Evolutionary conservation across 2,113 vertebrate genomes (phyloP).

Genomic region (Lepus americanus): DNA sequence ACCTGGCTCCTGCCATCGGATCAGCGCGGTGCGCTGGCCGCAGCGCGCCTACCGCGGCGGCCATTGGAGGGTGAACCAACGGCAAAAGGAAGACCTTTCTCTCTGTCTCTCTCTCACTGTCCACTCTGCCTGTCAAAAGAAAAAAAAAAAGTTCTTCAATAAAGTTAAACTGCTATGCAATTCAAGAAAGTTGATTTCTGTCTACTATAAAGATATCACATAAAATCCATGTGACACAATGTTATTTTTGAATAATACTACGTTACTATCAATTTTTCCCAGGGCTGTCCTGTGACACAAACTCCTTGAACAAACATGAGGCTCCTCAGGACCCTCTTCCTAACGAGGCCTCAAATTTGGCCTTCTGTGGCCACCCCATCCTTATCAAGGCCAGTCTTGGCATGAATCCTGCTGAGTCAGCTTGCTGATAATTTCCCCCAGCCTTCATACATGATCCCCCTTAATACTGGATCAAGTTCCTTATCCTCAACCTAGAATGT

Average conservation of each 20-base stretch:
- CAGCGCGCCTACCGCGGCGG: no score
- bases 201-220: background rate
- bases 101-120: no score
- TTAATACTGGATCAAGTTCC: no score
- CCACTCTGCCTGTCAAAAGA: no score
- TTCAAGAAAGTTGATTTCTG: background rate
- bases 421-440: background rate
- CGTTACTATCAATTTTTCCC: background rate
- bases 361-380: background rate
- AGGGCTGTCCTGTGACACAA: background rate
- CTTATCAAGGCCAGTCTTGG: background rate
- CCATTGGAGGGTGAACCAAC: no score
- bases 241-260: background rate
- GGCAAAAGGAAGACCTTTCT: no score
- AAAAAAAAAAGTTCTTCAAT: no score
- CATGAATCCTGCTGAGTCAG: background rate
- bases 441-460: background rate
- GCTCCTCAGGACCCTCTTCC: background rate
- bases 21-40: no score
- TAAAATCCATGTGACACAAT: background rate
- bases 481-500: accelerated
- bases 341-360: background rate
- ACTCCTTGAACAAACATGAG: background rate
- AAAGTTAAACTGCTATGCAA: background rate
- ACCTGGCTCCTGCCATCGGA: no score